Percentiles rank a stretch among this genome's conserved stretches.
Conservation (phyloP, 1,140 invertebrate species). For the Trichoplusia ni region DNA sequence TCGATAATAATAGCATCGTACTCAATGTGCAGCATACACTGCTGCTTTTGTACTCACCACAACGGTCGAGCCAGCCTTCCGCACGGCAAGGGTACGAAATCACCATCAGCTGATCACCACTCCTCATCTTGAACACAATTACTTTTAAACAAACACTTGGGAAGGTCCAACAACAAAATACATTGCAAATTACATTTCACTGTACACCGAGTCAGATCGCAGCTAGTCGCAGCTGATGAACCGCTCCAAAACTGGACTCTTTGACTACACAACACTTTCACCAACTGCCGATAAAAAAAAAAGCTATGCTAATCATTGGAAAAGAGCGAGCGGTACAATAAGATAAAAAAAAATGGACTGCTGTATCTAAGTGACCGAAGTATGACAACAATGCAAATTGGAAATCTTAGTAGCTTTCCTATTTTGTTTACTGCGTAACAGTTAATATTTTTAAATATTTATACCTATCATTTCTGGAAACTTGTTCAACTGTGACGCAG, state of each 20-base stretch:
- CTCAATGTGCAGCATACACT: background rate
- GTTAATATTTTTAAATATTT: slow-evolving; percentile 8
- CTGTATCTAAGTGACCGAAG: background rate
- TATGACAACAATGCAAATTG: slow-evolving; percentile 9
- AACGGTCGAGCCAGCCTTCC: slow-evolving; percentile 87
- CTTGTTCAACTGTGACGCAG: too few species aligned
- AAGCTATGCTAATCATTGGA: slow-evolving; percentile 50
- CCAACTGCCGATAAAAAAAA: slow-evolving; percentile 61
- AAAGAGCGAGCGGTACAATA: slow-evolving; percentile 22
- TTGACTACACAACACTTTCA: slow-evolving; percentile 68
- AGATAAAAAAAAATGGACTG: slow-evolving; percentile 11
- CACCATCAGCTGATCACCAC: slow-evolving; percentile 54
- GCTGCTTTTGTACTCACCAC: slow-evolving; percentile 81
- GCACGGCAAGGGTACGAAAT: slow-evolving; percentile 84
- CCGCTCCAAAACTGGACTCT: slow-evolving; percentile 43
- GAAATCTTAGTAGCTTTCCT: too few species aligned
- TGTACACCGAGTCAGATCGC: slow-evolving; percentile 30
- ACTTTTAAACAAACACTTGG: slow-evolving; percentile 47
- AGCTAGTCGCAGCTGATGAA: slow-evolving; percentile 44
- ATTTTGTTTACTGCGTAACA: slow-evolving; percentile 3
- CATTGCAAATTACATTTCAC: slow-evolving; percentile 63
- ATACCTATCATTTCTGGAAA: background rate
- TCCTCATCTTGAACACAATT: slow-evolving; percentile 65
- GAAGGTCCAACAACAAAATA: slow-evolving; percentile 42
- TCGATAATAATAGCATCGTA: slow-evolving; percentile 44